Evolutionary conservation across 2,888 invertebrate species (phyloP).

Genomic region (Epinotia nisella): DNA sequence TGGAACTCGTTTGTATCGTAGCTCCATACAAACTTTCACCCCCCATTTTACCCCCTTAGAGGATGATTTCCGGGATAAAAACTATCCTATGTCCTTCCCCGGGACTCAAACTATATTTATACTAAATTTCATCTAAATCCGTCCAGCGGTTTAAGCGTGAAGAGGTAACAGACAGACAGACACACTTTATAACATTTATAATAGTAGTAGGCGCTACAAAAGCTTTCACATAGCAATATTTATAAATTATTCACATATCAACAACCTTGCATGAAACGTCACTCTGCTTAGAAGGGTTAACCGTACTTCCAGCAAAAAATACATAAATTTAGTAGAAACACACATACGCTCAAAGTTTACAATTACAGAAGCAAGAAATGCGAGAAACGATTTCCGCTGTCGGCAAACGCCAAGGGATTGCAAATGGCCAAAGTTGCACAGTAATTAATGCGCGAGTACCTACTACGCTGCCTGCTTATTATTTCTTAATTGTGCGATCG

Average conservation of each 20-base stretch:
- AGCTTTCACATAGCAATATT: not conserved
- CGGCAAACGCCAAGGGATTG: conserved; percentile 6
- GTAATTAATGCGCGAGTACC: conserved; percentile 16
- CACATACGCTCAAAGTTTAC: not conserved
- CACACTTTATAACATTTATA: no score
- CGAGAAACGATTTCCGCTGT: conserved; percentile 22
- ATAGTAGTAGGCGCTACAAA: not conserved
- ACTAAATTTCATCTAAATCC: no score
- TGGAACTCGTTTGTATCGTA: no score
- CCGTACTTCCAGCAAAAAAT: not conserved
- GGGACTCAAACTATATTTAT: no score
- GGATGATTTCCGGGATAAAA: no score
- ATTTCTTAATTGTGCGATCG: conserved; percentile 34
- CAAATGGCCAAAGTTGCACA: conserved; percentile 21
- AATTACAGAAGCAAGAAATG: not conserved
- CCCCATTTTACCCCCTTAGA: no score
- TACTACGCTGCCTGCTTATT: conserved; percentile 23
- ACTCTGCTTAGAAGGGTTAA: not conserved
- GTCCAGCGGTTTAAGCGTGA: no score
- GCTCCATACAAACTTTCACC: no score
- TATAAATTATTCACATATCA: conserved; percentile 1
- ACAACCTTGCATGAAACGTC: not conserved
- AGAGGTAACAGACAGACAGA: no score
- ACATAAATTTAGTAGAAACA: not conserved
- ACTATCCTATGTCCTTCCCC: no score